Conservation (phyloP, 2,888 invertebrate species). For the Eupithecia inturbata region DNA sequence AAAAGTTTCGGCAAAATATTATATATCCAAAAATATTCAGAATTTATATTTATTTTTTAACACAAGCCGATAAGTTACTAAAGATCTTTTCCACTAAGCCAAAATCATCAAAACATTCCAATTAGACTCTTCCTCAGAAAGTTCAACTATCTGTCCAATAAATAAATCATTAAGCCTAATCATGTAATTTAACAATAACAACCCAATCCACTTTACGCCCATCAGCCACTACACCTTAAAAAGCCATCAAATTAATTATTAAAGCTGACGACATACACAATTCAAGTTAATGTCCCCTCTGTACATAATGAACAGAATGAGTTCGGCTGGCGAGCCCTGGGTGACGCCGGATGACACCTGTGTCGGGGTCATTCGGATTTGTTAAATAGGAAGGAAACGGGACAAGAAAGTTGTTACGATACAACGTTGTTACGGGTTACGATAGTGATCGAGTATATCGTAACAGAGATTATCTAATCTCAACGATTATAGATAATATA, state of each 20-base stretch:
- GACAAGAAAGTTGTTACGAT: conserved; percentile 23
- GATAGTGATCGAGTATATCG: background rate
- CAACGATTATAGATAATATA: no score
- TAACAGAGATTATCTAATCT: no score
- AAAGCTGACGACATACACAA: conserved; percentile 55
- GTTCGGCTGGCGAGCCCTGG: conserved; percentile 43
- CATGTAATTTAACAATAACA: conserved; percentile 31
- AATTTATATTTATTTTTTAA: no score
- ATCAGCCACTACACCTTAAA: conserved; percentile 42
- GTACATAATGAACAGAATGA: conserved; percentile 49
- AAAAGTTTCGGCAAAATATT: no score
- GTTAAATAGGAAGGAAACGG: background rate
- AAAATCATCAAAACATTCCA: no score
- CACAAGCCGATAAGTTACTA: no score
- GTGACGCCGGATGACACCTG: conserved; percentile 53
- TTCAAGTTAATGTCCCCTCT: conserved; percentile 53
- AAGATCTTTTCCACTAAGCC: no score
- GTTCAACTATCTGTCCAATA: conserved; percentile 17
- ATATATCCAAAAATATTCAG: no score
- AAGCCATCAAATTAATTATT: conserved; percentile 51
- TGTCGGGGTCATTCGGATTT: conserved; percentile 36
- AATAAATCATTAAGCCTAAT: conserved; percentile 39
- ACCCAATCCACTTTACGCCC: conserved; percentile 42
- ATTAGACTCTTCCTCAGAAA: background rate
- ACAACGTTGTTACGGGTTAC: no score